Evolutionary conservation across 2,113 vertebrate species (phyloP).

Genomic region (Dermatemys mawii): DNA sequence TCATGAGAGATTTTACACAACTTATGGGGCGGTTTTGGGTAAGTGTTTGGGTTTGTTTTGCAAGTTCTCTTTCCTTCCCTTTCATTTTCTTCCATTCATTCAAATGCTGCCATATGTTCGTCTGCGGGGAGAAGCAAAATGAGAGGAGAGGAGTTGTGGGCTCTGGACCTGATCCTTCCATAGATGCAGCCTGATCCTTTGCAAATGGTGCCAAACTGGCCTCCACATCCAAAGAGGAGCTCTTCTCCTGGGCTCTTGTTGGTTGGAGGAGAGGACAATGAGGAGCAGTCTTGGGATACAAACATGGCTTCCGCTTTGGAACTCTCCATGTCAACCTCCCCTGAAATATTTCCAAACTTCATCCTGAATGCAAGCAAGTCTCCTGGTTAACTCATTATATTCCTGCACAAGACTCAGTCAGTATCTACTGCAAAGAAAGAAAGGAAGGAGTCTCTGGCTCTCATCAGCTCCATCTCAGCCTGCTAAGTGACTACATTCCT

Average conservation of each 20-base stretch:
- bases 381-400: not conserved
- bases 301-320: not conserved
- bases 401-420: not conserved
- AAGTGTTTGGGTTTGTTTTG: slow-evolving; percentile 40
- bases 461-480: not conserved
- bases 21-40: slow-evolving; percentile 3
- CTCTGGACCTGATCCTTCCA: not conserved
- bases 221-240: not conserved
- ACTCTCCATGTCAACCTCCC: fast-evolving
- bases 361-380: not conserved
- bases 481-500: not conserved
- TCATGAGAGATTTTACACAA: not conserved
- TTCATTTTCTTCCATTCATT: not conserved
- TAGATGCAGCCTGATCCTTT: not conserved
- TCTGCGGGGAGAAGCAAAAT: not conserved
- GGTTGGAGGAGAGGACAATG: not conserved
- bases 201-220: slow-evolving; percentile 26
- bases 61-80: slow-evolving; percentile 5
- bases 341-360: not conserved
- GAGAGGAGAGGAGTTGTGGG: not conserved
- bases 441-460: not conserved
- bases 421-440: not conserved
- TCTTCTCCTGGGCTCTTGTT: not conserved
- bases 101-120: not conserved
- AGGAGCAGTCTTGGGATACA: not conserved